Evolutionary conservation across 2,888 invertebrate genomes (phyloP).

Genomic region (Ochropleura plecta): DNA sequence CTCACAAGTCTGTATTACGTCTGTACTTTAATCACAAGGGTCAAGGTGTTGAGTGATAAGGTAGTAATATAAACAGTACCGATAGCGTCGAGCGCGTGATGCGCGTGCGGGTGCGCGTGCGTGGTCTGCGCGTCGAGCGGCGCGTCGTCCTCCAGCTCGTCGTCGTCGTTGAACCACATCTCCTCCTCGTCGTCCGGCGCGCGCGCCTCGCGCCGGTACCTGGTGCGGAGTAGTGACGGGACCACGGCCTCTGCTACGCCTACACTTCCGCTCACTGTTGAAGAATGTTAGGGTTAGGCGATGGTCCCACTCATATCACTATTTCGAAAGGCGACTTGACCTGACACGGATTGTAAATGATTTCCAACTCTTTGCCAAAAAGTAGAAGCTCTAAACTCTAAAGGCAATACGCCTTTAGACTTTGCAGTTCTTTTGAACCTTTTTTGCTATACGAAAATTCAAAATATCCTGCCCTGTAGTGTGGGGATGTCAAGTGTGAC

Average conservation of each 20-base stretch:
- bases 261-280: constrained; percentile 84
- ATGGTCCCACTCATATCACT: background rate
- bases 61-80: constrained; percentile 67
- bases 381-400: too few relatives aligned
- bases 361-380: background rate
- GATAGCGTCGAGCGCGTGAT: constrained; percentile 88
- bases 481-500: background rate
- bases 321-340: background rate
- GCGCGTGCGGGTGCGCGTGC: constrained; percentile 77
- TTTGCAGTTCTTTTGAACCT: background rate
- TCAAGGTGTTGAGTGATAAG: constrained; percentile 31
- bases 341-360: background rate
- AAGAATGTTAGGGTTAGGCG: background rate
- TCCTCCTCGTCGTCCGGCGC: constrained; percentile 99
- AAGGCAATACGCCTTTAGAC: background rate
- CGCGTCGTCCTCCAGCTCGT: constrained; percentile 96
- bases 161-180: constrained; percentile 99
- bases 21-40: constrained; percentile 1
- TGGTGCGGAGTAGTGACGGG: constrained; percentile 94
- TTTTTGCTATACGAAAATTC: background rate
- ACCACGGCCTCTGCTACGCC: constrained; percentile 91
- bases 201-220: constrained; percentile 97
- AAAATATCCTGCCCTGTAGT: background rate
- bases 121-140: constrained; percentile 81
- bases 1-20: background rate